Base-by-base conservation (phyloP, 2,888 invertebrate genomes). In the Apamea sordens region DNA sequence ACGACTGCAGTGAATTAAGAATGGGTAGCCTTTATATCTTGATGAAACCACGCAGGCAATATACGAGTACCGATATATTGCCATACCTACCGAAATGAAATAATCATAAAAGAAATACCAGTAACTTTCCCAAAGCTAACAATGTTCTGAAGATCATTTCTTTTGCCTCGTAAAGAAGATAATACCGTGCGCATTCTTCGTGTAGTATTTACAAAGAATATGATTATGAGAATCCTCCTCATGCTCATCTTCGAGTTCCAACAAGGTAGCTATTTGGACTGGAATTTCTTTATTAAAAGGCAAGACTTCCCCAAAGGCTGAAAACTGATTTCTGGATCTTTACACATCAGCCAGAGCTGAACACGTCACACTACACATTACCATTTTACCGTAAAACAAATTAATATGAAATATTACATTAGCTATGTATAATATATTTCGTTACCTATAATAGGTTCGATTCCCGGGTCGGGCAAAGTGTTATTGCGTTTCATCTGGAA, bases 191-290 rank as follows among this genome's bases (percentile, higher is more conserved):
- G 8, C 59, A 82, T 82, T 85, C 44, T 80, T 82, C 5, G 73
- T 80, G n/a, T 84, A 85, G 61, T 80, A 68, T 82, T 47, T 67
- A 36, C 72, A 72, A 81, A 84, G 72, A 71, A 72, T 85, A 85
- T 80, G 67, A 82, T 72, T 80, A 80, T 67, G 59, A 67, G 53
- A 32, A 56, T 28, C 24, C 53, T 67, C 56, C 56, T n/a, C 11
- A 59, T 67, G n/a, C 11, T n/a, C 11, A 59, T n/a, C 56, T 0
- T 59, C 56, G n/a, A n/a, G 76, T 47, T 59, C 65, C 28, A 71
- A 85, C 81, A 67, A 65, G 47, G 44, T 71, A 71, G n/a, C n/a
- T 65, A 67, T 71, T 80, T 47, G 53, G 10, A 24, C 44, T 53
- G 71, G 81, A 84, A 85, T 82, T 61, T 84, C 59, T 80, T 80